Evolutionary conservation across 2,113 vertebrate genomes (phyloP), one percentile per base, ranked within the genome.

Genomic region (Taurulus bubalis): DNA sequence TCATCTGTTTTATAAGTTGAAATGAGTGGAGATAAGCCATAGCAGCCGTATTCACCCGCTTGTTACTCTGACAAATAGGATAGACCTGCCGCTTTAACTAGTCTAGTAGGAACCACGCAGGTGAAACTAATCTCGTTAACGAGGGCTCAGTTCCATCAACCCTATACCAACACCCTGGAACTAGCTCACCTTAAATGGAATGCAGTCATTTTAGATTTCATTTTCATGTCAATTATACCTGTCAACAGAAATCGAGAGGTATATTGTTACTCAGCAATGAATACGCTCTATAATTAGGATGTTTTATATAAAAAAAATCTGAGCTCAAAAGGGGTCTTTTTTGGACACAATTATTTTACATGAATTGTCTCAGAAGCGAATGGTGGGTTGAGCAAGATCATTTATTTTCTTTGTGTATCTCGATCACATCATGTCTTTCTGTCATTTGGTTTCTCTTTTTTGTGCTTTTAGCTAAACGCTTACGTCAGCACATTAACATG

Each of bases 1-100:
- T 87, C 77, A 70, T 90, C 74, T 74, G 64, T 82, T 85, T 82
- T 72, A 75, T 87, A 79, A 65, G 59, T 80, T 71, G 24, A 83
- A 38, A 24, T 62, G 53, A 79, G 62, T 59, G 47, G n/a, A 81
- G 70, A 86, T 83, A 78, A 76, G 75, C 75, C 58, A 36, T 58
- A 80, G 58, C 55, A 63, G 16, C 45, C 51, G 53, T 64, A 83
- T 84, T 75, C 83, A n/a, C 45, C 38, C 18, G 0, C 63, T 70
- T 86, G 55, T 69, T 38, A 18, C 69, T 53, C 66, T 67, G 47
- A 73, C 84, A 83, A 79, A 20, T 9, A 38, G 22, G 36, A 42
- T 51, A 22, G 49, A 51, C 49, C 49, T 51, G 49, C 20, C 2
- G 8, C 20, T 22, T 51, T 51, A 3, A 51, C 49, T 8, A 18